A percentile compares a stretch with the other conserved stretches of the same genome.
phyloP scores from a whole-genome alignment of 1,140 invertebrate genomes.

The Papilio dardanus region DNA sequence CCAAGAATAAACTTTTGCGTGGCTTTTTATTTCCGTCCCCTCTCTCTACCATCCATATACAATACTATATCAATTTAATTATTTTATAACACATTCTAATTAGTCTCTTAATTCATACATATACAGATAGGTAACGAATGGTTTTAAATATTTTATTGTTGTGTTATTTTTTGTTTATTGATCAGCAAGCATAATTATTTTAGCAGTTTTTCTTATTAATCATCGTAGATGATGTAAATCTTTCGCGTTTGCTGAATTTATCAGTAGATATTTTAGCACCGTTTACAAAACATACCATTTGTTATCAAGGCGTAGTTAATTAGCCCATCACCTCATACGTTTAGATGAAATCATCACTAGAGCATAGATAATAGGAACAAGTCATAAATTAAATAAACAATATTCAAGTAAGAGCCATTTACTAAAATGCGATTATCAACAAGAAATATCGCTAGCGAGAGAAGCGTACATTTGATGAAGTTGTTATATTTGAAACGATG shows the following conservation, averaged over 20 bases:
- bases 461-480: background rate
- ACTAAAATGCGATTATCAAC: background rate
- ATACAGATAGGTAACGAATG: no score
- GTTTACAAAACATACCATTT: conserved; percentile 2
- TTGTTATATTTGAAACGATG: background rate
- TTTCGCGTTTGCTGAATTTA: conserved; percentile 20
- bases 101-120: no score
- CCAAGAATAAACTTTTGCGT: no score
- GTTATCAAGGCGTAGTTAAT: conserved; percentile 23
- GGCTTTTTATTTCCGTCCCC: no score
- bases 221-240: conserved; percentile 5
- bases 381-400: background rate
- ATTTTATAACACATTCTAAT: no score
- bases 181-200: background rate
- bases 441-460: background rate
- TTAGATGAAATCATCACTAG: conserved; percentile 5
- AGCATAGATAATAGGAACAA: background rate
- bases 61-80: no score
- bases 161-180: background rate
- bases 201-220: background rate
- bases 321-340: conserved; percentile 17
- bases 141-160: no score
- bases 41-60: no score
- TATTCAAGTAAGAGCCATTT: background rate
- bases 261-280: conserved; percentile 18